Evolutionary conservation across 2,113 vertebrate species (phyloP).

Genomic region (Tychaedon coryphoeus): DNA sequence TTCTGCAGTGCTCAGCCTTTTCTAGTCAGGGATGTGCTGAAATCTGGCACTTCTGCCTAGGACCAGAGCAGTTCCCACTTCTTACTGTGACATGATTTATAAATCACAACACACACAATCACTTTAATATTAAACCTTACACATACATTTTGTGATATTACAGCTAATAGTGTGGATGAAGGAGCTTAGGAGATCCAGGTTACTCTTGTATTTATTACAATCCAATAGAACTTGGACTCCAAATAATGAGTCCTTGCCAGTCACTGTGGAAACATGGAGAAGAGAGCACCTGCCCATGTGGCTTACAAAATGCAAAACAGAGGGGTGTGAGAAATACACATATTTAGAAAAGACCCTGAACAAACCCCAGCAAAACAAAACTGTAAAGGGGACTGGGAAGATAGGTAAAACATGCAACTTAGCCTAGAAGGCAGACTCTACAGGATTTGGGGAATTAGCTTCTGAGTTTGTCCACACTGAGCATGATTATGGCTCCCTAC

Average conservation of each 20-base stretch:
- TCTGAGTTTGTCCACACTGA: background rate
- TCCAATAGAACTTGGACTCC: background rate
- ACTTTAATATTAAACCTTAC: background rate
- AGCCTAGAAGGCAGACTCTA: background rate
- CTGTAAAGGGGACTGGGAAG: background rate
- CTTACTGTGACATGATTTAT: background rate
- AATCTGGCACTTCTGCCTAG: background rate
- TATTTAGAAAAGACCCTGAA: background rate
- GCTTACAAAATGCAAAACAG: background rate
- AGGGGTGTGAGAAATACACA: background rate
- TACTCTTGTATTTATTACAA: background rate
- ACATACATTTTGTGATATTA: background rate
- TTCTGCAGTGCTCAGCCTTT: background rate
- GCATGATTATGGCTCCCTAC: background rate
- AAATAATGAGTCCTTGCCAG: background rate
- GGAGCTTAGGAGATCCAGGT: background rate
- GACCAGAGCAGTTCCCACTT: background rate
- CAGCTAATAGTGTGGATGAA: background rate
- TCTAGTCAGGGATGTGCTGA: background rate
- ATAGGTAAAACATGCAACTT: background rate
- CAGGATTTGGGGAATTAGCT: background rate
- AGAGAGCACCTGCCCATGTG: background rate
- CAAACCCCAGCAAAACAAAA: background rate
- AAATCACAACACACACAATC: background rate
- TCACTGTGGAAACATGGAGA: background rate